phyloP scores from a whole-genome alignment of 35 echinoderm and acorn worm species.

The Hemicentrotus pulcherrimus region DNA sequence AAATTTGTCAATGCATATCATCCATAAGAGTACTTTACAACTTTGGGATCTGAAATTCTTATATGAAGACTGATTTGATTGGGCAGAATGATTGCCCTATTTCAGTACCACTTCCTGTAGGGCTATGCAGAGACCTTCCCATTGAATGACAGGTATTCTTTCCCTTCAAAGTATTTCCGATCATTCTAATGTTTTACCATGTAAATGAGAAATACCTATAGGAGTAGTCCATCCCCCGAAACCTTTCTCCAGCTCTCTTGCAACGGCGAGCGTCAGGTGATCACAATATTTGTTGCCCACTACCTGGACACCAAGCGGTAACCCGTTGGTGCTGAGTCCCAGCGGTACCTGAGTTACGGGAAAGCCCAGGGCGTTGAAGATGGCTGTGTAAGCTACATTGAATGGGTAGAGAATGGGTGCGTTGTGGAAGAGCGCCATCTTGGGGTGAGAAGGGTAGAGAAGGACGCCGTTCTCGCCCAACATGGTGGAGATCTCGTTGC shows the following conservation, averaged over 20 bases:
- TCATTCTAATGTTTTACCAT: constrained; percentile 26
- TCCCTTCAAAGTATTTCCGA: not conserved
- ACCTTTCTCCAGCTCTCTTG: constrained; percentile 80
- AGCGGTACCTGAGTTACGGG: constrained; percentile 92
- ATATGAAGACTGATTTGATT: too few relatives aligned
- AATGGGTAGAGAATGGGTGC: constrained; percentile 78
- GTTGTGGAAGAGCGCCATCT: constrained; percentile 93
- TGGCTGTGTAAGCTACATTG: constrained; percentile 86
- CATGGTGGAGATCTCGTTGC: constrained; percentile 68
- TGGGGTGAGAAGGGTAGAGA: constrained; percentile 92
- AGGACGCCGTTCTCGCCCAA: constrained; percentile 86
- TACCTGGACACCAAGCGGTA: constrained; percentile 90
- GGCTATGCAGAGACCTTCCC: too few relatives aligned
- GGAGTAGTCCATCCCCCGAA: constrained; percentile 91
- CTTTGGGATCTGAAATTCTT: too few relatives aligned
- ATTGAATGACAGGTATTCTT: too few relatives aligned
- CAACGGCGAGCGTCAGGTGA: constrained; percentile 86
- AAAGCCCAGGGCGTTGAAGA: constrained; percentile 88
- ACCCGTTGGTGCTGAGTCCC: constrained; percentile 77
- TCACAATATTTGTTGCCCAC: constrained; percentile 82
- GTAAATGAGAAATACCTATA: constrained; percentile 45
- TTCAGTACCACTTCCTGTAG: too few relatives aligned
- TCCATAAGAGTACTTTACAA: too few relatives aligned
- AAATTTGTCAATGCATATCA: too few relatives aligned
- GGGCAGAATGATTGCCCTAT: too few relatives aligned